Conservation (phyloP, 2,888 invertebrate genomes). For the Malthinus seriepunctatus region DNA sequence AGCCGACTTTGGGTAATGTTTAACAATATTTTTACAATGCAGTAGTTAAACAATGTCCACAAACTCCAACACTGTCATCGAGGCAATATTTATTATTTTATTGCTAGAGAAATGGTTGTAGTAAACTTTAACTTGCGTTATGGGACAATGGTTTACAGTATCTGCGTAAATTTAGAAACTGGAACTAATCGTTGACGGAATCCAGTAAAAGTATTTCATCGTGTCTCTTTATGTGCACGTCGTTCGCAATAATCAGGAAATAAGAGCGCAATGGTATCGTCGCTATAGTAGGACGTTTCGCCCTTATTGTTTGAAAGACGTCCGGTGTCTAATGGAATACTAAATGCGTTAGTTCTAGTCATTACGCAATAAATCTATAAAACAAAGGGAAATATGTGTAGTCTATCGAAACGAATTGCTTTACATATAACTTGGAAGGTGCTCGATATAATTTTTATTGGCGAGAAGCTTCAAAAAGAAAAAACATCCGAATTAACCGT, state of each 20-base stretch:
- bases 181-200: slow-evolving; percentile 34
- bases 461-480: no score
- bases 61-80: slow-evolving; percentile 14
- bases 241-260: slow-evolving; percentile 25
- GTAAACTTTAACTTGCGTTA: slow-evolving; percentile 20
- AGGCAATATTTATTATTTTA: slow-evolving; percentile 30
- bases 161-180: slow-evolving; percentile 33
- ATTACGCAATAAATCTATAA: slow-evolving; percentile 25
- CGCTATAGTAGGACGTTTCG: slow-evolving; percentile 11
- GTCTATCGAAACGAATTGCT: slow-evolving; percentile 22
- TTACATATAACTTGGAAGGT: slow-evolving; percentile 8
- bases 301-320: slow-evolving; percentile 21
- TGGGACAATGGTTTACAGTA: slow-evolving; percentile 32
- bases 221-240: slow-evolving; percentile 29
- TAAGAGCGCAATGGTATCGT: slow-evolving; percentile 20
- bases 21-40: slow-evolving; percentile 2
- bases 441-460: no score
- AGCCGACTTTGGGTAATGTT: not conserved
- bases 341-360: slow-evolving; percentile 32
- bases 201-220: slow-evolving; percentile 30
- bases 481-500: no score
- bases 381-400: slow-evolving; percentile 28
- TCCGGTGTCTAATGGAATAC: slow-evolving; percentile 31
- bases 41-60: slow-evolving; percentile 4
- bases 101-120: slow-evolving; percentile 18